A percentile compares a stretch with the other conserved stretches of the same genome.
phyloP scores from a whole-genome alignment of 2,113 vertebrate genomes.

The Phrynosoma blainvillii region DNA sequence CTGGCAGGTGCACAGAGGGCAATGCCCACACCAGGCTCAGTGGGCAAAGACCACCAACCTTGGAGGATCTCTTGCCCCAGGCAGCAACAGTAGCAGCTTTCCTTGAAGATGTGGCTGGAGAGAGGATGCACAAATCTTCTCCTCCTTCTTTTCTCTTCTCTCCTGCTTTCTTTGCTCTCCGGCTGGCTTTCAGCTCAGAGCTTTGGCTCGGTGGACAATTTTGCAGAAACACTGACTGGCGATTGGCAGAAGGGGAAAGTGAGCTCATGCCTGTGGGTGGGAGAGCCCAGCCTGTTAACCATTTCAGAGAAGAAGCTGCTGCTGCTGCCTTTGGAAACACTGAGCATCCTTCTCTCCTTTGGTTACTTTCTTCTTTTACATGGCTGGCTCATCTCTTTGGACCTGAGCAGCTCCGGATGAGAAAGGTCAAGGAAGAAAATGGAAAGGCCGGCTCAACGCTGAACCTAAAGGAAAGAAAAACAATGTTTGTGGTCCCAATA shows the following conservation, averaged over 20 bases:
- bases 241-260: slow-evolving; percentile 53
- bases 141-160: neutral
- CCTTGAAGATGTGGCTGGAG: neutral
- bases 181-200: slow-evolving; percentile 56
- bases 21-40: neutral
- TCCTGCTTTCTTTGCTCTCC: slow-evolving; percentile 20
- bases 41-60: neutral
- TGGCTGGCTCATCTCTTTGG: too few species aligned
- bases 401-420: too few species aligned
- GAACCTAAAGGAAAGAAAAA: neutral
- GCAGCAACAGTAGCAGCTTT: slow-evolving; percentile 41
- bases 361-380: too few species aligned
- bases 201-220: slow-evolving; percentile 50
- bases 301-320: slow-evolving; percentile 30
- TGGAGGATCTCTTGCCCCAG: neutral
- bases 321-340: too few species aligned
- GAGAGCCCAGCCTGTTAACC: slow-evolving; percentile 51
- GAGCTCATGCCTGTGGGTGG: slow-evolving; percentile 67
- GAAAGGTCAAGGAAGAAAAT: too few species aligned
- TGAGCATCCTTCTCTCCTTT: too few species aligned
- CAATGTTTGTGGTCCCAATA: neutral
- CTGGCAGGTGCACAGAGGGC: slow-evolving; percentile 50
- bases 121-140: rapidly evolving
- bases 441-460: too few species aligned
- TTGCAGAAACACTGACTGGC: slow-evolving; percentile 13